phyloP scores from a whole-genome alignment of 2,888 invertebrate species.

The Temnothorax ravouxi region DNA sequence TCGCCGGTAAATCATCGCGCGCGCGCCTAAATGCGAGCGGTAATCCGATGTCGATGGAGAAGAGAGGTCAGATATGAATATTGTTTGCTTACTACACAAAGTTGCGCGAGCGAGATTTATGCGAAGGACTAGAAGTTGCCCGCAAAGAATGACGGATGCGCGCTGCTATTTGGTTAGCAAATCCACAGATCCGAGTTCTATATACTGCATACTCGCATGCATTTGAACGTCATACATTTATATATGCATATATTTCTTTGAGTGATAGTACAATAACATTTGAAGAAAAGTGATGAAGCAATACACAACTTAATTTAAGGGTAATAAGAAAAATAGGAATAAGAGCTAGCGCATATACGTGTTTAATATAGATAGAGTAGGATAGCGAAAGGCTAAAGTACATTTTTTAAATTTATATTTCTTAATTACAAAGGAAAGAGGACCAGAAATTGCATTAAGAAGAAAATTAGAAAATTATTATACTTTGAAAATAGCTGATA shows the following conservation, averaged over 20 bases:
- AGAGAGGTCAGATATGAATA: constrained; percentile 29
- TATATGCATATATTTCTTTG: not conserved
- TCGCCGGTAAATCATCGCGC: constrained; percentile 44
- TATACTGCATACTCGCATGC: not conserved
- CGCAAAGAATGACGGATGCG: not conserved
- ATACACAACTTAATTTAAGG: not conserved
- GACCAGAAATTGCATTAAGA: not conserved
- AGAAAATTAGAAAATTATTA: not conserved
- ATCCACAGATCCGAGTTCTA: not conserved
- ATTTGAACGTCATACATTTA: not conserved
- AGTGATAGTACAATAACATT: not conserved
- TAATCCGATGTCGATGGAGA: constrained; percentile 48
- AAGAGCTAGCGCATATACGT: not conserved
- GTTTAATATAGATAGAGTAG: not conserved
- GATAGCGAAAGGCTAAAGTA: not conserved
- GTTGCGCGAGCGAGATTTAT: constrained; percentile 40
- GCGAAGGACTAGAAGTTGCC: not conserved
- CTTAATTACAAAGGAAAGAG: not conserved
- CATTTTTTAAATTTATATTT: not conserved
- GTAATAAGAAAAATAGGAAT: not conserved
- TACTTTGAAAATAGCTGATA: not conserved
- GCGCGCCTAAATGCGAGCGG: constrained; percentile 16
- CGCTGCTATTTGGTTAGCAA: not conserved
- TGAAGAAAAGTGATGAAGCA: not conserved
- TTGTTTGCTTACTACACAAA: constrained; percentile 11